Evolutionary conservation across 2,797 vertebrate genomes (phyloP).

Genomic region (Scyliorhinus canicula): DNA sequence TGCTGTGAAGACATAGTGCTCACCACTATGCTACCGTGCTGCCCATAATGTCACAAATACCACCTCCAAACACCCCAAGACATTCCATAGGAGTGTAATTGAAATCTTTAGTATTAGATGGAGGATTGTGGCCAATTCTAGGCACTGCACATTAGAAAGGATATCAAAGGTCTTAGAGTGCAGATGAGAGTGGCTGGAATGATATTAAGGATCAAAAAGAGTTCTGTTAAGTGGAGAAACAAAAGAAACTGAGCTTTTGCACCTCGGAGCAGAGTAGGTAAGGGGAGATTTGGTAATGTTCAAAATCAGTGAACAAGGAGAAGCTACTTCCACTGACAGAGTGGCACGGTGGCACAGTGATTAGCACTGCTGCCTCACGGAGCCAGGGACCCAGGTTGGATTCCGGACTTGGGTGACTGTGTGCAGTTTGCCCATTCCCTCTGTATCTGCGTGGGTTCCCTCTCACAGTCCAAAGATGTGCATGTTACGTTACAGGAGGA

Average conservation of each 20-base stretch:
- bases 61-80: not conserved
- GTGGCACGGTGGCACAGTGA: no score
- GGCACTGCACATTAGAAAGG: not conserved
- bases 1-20: no score
- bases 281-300: not conserved
- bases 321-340: not conserved
- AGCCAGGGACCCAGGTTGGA: no score
- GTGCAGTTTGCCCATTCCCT: no score
- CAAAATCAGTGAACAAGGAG: not conserved
- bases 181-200: not conserved
- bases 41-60: no score
- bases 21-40: no score
- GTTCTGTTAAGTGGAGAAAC: not conserved
- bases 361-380: no score
- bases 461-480: not conserved
- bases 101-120: not conserved
- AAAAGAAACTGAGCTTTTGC: not conserved
- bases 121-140: not conserved
- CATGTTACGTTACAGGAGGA: no score
- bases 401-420: no score
- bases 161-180: not conserved
- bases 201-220: not conserved
- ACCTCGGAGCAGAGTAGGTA: not conserved
- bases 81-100: not conserved
- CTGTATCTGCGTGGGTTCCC: no score